phyloP scores from a whole-genome alignment of 2,888 invertebrate genomes.

The Pogonocherus hispidulus region DNA sequence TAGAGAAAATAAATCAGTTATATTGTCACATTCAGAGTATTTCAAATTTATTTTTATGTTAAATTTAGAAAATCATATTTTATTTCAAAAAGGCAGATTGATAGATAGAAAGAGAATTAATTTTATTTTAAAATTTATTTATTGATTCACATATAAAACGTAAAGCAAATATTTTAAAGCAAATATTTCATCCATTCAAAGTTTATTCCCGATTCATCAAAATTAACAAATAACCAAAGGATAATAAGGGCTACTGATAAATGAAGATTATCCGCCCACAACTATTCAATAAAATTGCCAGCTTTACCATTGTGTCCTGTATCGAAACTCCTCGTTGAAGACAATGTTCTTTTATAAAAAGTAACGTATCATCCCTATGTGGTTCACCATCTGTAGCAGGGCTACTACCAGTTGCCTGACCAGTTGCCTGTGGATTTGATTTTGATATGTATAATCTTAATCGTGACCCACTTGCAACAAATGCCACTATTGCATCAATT shows the following conservation, averaged over 20 bases:
- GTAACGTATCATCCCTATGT: constrained; percentile 92
- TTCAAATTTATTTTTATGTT: no score
- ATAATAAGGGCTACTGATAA: constrained; percentile 88
- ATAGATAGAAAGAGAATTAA: no score
- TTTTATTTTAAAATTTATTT: no score
- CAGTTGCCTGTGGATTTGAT: constrained; percentile 90
- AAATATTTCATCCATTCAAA: no score
- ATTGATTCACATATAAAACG: no score
- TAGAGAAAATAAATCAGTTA: no score
- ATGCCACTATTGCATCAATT: constrained; percentile 95
- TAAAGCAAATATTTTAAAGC: no score
- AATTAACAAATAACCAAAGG: no score
- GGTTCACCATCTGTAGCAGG: constrained; percentile 86
- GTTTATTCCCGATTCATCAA: no score
- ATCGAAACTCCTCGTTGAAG: constrained; percentile 95
- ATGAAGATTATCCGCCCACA: constrained; percentile 90
- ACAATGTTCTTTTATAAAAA: constrained; percentile 89
- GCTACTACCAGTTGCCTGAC: constrained; percentile 79
- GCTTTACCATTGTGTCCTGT: constrained; percentile 84
- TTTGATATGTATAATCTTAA: constrained; percentile 94
- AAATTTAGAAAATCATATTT: no score
- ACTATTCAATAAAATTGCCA: constrained; percentile 97
- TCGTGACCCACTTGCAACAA: constrained; percentile 96
- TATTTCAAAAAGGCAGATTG: no score
- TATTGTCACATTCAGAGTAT: no score